Percentiles rank a stretch among this genome's conserved stretches.
These are phyloP conservation scores for Crypturellus tataupa DNA, from an alignment of 2,797 vertebrate species.

Conservation along the genomic window DNA sequence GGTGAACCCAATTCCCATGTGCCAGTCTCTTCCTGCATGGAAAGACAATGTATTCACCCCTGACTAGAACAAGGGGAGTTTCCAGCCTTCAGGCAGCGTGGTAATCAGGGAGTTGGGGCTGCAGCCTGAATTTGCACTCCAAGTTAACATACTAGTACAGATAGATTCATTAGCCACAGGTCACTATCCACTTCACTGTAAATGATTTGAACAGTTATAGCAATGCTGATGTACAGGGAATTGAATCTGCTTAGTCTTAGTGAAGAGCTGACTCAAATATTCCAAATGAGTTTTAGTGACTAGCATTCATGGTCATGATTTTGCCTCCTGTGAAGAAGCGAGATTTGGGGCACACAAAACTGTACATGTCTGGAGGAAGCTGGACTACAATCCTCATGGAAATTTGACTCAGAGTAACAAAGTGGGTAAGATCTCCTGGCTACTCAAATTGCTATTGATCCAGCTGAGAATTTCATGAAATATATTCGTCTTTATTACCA, in stretches of 20 bases:
- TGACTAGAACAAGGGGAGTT: background rate
- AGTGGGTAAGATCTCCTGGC: conserved; percentile 26
- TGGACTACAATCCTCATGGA: background rate
- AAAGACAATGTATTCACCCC: background rate
- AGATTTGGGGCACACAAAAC: background rate
- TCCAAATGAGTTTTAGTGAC: background rate
- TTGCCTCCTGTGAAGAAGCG: background rate
- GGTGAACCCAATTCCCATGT: background rate
- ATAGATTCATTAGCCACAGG: background rate
- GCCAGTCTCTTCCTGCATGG: background rate
- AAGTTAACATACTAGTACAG: background rate
- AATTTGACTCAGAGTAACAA: background rate
- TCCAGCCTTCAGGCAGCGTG: background rate
- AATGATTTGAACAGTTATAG: background rate
- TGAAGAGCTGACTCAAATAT: background rate
- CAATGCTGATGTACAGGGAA: background rate
- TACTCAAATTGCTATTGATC: conserved; percentile 63
- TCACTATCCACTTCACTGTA: background rate
- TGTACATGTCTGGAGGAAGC: background rate
- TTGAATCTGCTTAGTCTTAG: background rate
- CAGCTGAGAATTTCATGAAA: conserved; percentile 43
- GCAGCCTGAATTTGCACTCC: background rate
- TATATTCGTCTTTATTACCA: conserved; percentile 52
- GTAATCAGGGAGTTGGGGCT: background rate
- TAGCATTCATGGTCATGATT: background rate